Conservation (phyloP, 2,888 invertebrate genomes). For the Pseudeuparius sepicola region DNA sequence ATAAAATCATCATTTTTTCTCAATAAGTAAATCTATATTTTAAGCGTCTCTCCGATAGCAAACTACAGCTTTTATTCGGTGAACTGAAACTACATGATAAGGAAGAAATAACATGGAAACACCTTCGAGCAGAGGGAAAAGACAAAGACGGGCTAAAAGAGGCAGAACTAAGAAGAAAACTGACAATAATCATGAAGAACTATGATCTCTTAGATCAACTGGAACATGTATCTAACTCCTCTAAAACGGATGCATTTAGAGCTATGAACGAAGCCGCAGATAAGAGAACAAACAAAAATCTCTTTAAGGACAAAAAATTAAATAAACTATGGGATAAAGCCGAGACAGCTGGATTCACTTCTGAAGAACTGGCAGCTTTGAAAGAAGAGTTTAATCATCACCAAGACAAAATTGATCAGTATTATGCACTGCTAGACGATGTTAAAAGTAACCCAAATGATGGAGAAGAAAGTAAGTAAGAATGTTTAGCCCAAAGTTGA, state of each 20-base stretch:
- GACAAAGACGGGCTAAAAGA: slow-evolving; percentile 83
- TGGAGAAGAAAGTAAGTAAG: slow-evolving; percentile 53
- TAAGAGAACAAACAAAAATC: slow-evolving; percentile 57
- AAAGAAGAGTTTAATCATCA: slow-evolving; percentile 87
- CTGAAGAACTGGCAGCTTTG: slow-evolving; percentile 69
- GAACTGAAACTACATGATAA: slow-evolving; percentile 89
- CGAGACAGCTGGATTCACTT: slow-evolving; percentile 75
- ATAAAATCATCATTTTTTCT: slow-evolving; percentile 1
- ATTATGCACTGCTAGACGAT: slow-evolving; percentile 67
- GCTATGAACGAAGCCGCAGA: slow-evolving; percentile 42
- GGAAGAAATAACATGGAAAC: slow-evolving; percentile 78
- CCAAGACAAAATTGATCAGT: slow-evolving; percentile 87
- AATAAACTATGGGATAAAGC: slow-evolving; percentile 87
- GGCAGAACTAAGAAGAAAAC: slow-evolving; percentile 66
- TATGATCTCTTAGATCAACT: slow-evolving; percentile 75
- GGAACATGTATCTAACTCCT: slow-evolving; percentile 53
- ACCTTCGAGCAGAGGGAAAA: slow-evolving; percentile 67
- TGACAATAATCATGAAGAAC: slow-evolving; percentile 71
- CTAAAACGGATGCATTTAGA: slow-evolving; percentile 48
- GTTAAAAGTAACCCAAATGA: slow-evolving; percentile 51
- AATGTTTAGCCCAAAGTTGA: background rate
- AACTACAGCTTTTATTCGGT: slow-evolving; percentile 75
- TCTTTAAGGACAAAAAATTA: slow-evolving; percentile 84
- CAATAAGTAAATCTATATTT: slow-evolving; percentile 21
- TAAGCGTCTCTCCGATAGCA: slow-evolving; percentile 74